phyloP scores from a whole-genome alignment of 2,888 invertebrate genomes.

The Hoplodrina ambigua region DNA sequence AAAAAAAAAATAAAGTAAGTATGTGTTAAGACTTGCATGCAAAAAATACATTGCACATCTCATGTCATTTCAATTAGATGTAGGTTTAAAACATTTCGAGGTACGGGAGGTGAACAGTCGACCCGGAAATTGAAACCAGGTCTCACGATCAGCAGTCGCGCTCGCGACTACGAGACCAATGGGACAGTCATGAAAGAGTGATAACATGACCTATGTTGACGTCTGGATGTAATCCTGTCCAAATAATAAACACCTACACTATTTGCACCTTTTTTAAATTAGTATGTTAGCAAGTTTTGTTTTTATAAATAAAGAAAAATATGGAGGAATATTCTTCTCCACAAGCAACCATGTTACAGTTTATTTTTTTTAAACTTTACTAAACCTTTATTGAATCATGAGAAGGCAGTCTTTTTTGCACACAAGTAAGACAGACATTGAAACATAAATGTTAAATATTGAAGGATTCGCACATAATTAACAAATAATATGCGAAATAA shows the following conservation, averaged over 20 bases:
- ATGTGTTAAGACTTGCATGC: background rate
- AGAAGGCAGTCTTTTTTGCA: background rate
- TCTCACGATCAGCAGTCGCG: no score
- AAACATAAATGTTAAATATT: slow-evolving; percentile 12
- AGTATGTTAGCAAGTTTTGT: no score
- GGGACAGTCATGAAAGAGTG: no score
- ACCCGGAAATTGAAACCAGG: no score
- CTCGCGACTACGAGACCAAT: no score
- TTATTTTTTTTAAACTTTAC: no score
- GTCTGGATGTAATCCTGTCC: background rate
- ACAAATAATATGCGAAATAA: slow-evolving; percentile 26
- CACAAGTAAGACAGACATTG: slow-evolving; percentile 1
- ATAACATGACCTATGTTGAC: background rate
- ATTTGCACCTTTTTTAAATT: background rate
- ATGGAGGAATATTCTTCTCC: no score
- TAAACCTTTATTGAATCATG: background rate
- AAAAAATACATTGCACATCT: background rate
- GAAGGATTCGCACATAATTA: slow-evolving; percentile 11
- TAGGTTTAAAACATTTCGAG: background rate
- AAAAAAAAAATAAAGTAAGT: slow-evolving; percentile 12
- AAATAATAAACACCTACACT: background rate
- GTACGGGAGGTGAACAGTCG: no score
- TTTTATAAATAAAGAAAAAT: no score
- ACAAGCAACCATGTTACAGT: no score
- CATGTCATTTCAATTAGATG: slow-evolving; percentile 14